A percentile compares a stretch with the other conserved stretches of the same genome.
These are phyloP conservation scores for Reticulitermes speratus DNA, from an alignment of 1,140 invertebrate species.

Conservation along the genomic window DNA sequence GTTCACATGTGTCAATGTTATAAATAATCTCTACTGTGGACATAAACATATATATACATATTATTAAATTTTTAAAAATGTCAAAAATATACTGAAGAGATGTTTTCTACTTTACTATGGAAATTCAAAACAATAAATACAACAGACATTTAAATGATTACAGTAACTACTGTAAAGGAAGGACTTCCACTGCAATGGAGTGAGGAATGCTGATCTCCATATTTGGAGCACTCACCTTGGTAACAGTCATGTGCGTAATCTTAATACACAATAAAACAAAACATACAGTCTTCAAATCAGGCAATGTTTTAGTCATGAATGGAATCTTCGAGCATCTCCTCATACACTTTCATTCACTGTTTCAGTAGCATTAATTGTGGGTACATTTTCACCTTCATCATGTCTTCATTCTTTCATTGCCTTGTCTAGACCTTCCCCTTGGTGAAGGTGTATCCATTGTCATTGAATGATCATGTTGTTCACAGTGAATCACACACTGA, in stretches of 20 bases:
- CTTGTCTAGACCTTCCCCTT: conserved; percentile 12
- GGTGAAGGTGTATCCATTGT: neutral
- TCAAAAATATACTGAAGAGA: no score
- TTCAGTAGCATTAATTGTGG: neutral
- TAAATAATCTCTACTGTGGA: no score
- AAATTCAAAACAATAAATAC: neutral
- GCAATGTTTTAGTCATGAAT: no score
- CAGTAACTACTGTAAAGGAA: neutral
- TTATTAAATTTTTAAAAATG: no score
- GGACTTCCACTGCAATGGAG: neutral
- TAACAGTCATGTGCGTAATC: neutral
- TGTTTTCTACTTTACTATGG: neutral
- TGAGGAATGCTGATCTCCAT: no score
- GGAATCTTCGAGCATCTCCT: neutral
- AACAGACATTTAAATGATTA: no score
- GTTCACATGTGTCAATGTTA: no score
- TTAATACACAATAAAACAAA: neutral
- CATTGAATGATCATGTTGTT: conserved; percentile 31
- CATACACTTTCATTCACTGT: neutral
- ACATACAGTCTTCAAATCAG: no score
- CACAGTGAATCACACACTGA: conserved; percentile 31
- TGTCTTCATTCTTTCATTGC: conserved; percentile 2
- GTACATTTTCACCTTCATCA: conserved; percentile 4
- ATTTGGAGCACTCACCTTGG: neutral
- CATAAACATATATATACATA: no score